A percentile compares a stretch with the other conserved stretches of the same genome.
Evolutionary conservation across 2,113 vertebrate species (phyloP).

Genomic region (Vulpes ferrilata): DNA sequence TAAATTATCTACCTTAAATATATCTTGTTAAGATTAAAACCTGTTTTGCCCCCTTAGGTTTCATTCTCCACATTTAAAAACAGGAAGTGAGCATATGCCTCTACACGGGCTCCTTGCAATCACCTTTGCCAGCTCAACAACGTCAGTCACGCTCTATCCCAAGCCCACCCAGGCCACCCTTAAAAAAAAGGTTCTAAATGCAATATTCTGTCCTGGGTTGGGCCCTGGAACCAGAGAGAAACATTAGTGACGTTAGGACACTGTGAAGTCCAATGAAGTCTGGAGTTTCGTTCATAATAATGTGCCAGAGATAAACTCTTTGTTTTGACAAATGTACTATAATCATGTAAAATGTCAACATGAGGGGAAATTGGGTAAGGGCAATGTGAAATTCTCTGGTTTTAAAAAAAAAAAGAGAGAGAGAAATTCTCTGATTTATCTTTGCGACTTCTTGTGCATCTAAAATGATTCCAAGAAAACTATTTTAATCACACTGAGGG

Average conservation of each 20-base stretch:
- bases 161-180: neutral
- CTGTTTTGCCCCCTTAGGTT: neutral
- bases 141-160: neutral
- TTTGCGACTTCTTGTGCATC: neutral
- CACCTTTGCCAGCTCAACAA: neutral
- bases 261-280: neutral
- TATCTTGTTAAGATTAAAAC: neutral
- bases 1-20: neutral
- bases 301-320: neutral
- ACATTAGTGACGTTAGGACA: neutral
- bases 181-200: neutral
- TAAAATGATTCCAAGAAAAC: constrained; percentile 12
- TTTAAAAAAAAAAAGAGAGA: neutral
- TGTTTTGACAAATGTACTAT: neutral
- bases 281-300: neutral
- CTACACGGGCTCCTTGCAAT: neutral
- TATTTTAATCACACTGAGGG: neutral
- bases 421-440: neutral
- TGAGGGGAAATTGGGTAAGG: neutral
- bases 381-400: neutral
- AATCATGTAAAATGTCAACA: neutral
- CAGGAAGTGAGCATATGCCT: neutral
- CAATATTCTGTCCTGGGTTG: neutral
- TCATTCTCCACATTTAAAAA: neutral
- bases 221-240: neutral